Base-by-base conservation (phyloP, 1,140 invertebrate genomes). In the Arctopsyche grandis region DNA sequence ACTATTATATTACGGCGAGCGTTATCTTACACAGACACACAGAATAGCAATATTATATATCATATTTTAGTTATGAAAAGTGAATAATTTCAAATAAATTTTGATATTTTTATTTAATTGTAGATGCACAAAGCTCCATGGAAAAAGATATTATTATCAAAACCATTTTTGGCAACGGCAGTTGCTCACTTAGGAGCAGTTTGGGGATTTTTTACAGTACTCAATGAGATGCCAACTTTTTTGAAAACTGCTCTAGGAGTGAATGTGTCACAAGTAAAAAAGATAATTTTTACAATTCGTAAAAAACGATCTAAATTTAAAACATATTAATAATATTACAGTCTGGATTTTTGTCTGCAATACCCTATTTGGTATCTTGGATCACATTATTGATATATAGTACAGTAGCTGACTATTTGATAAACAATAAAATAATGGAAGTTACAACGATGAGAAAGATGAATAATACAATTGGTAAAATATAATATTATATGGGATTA, bases 281-380 rank as follows among this genome's bases (percentile, higher is more conserved):
- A 69, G 58, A 44, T 48, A 66, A 75, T 0, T 58, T 66, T 75
- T 21, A n/a, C 38, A 22, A 3, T 21, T 69, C 1, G 1, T 1
- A 7, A 38, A 38, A 4, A 38, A 38, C 7, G 7, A 38, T 38
- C n/a, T 5, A 16, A 14, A 69, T 22, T 38, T 71, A 44, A 71
- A 38, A 5, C 38, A 29, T 71, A 12, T 44, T 4, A 4, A 44
- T 71, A 38, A 12, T 66, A 0, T 74, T 79, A 43, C 26, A 79
- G 78, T 63, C 48, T 10, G 94, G 94, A 10, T 84, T 91, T 16
- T 85, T 91, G 24, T 92, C 94, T 14, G 92, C 94, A 0, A 82
- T 96, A 5, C 95, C 95, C 0, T 96, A 96, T 82, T 84, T 93
- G 5, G 87, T 86, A 0, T 91, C 91, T 85, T 93, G 91, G 91